A percentile compares a stretch with the other conserved stretches of the same genome.
Evolutionary conservation across 2,113 vertebrate genomes (phyloP).

Genomic region (Phrynosoma platyrhinos): DNA sequence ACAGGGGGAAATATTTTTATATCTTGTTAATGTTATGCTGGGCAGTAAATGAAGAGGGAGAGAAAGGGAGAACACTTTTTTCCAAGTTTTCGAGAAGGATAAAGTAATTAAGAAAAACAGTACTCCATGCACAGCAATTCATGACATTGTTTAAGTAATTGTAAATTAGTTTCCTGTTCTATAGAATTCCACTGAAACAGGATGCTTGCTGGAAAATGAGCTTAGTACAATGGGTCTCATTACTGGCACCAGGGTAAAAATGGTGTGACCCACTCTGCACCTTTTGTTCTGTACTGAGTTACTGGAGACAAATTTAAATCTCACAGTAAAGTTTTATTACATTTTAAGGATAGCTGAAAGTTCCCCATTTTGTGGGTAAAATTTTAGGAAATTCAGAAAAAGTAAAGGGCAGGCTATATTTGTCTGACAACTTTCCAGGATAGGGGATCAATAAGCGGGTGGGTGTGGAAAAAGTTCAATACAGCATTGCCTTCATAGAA

Average conservation of each 20-base stretch:
- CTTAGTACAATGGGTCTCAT: not conserved
- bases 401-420: not conserved
- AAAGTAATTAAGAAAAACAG: not conserved
- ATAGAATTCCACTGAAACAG: not conserved
- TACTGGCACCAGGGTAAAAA: not conserved
- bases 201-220: not conserved
- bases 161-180: slow-evolving; percentile 21
- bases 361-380: not conserved
- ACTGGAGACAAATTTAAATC: not conserved
- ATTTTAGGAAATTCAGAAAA: not conserved
- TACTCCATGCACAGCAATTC: not conserved
- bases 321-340: not conserved
- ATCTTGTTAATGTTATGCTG: slow-evolving; percentile 60
- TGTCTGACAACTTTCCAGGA: not conserved
- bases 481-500: not conserved
- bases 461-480: not conserved
- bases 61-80: slow-evolving; percentile 39
- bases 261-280: not conserved
- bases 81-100: not conserved
- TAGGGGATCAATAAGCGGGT: not conserved
- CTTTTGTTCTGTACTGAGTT: not conserved
- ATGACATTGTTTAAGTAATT: slow-evolving; percentile 8
- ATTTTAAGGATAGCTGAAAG: not conserved
- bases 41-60: slow-evolving; percentile 55
- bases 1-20: slow-evolving; percentile 60